Evolutionary conservation across 2,888 invertebrate species (phyloP).

Genomic region (Eupithecia pulchellata): DNA sequence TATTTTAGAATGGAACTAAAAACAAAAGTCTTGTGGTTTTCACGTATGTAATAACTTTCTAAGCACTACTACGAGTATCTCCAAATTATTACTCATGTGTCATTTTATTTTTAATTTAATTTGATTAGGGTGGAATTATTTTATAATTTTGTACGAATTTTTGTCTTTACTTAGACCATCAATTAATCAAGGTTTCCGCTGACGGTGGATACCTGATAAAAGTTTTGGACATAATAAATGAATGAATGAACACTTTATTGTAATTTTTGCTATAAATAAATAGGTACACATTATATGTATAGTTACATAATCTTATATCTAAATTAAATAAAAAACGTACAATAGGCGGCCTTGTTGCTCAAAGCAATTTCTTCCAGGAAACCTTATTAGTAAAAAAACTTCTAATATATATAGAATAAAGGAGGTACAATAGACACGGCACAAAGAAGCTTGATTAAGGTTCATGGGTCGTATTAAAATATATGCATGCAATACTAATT

Average conservation of each 20-base stretch:
- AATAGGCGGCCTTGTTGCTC: no score
- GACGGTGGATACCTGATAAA: no score
- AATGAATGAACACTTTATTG: no score
- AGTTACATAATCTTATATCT: no score
- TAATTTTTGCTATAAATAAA: no score
- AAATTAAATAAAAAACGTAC: no score
- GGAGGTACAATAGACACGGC: not conserved
- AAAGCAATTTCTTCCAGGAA: no score
- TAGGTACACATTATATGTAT: no score
- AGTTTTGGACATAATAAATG: no score
- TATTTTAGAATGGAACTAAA: slow-evolving; percentile 40
- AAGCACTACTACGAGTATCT: not conserved
- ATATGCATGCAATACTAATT: slow-evolving; percentile 43
- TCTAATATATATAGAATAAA: no score
- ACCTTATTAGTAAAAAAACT: no score
- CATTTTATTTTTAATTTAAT: not conserved
- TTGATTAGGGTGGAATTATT: not conserved
- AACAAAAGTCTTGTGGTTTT: slow-evolving; percentile 13
- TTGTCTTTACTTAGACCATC: not conserved
- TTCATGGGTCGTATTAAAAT: not conserved
- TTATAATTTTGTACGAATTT: not conserved
- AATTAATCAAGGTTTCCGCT: no score
- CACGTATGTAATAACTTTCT: slow-evolving; percentile 7
- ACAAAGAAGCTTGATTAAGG: not conserved
- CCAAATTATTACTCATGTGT: not conserved